Evolutionary conservation across 2,797 vertebrate species (phyloP).

Genomic region (Crax fasciolata): DNA sequence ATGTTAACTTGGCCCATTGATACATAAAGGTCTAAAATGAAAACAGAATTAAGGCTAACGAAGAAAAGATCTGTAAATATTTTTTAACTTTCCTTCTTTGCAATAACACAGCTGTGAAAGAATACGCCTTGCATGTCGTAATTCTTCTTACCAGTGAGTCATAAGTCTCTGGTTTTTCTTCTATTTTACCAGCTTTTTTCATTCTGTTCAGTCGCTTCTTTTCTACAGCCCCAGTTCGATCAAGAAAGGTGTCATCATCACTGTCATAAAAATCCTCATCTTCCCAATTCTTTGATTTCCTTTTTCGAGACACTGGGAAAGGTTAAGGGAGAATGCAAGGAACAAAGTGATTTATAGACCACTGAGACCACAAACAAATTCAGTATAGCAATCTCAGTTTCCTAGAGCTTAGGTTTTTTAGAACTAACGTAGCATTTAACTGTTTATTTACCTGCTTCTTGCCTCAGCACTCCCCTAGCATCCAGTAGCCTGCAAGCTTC

Average conservation of each 20-base stretch:
- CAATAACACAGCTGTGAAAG: background rate
- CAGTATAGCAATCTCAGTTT: background rate
- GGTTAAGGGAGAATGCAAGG: background rate
- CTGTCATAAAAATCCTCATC: conserved; percentile 98
- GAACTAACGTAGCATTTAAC: background rate
- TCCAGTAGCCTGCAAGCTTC: conserved; percentile 97
- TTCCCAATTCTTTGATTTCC: conserved; percentile 98
- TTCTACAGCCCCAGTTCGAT: conserved; percentile 94
- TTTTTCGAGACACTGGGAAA: conserved; percentile 93
- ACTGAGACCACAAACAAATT: background rate
- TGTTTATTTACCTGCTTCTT: conserved; percentile 91
- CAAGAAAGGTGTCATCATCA: conserved; percentile 96
- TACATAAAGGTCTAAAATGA: background rate
- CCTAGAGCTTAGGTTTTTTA: background rate
- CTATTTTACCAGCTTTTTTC: conserved; percentile 96
- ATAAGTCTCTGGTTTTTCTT: conserved; percentile 92
- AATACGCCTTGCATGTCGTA: background rate
- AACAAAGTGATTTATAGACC: background rate
- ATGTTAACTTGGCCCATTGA: background rate
- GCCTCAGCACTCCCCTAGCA: conserved; percentile 93
- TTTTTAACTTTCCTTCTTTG: background rate
- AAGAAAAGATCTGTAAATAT: background rate
- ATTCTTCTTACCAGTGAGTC: conserved; percentile 89
- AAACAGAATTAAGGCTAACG: background rate
- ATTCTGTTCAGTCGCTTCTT: conserved; percentile 94